These are phyloP conservation scores for Calephelis virginiensis DNA, from an alignment of 1,140 invertebrate species.

Conservation along the genomic window DNA sequence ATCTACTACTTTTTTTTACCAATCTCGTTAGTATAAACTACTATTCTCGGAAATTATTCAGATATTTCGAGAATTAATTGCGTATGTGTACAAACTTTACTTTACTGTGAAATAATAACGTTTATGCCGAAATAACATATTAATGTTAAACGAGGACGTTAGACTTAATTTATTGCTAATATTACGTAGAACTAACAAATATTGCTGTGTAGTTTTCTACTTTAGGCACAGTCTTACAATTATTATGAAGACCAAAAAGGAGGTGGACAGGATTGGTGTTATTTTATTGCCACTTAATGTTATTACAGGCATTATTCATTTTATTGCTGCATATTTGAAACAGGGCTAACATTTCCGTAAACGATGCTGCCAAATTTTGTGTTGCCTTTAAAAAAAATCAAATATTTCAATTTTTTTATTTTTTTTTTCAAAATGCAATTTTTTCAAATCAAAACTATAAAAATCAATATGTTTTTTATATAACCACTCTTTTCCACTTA, in stretches of 20 bases:
- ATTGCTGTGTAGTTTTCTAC: slow-evolving; percentile 5
- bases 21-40: too few relatives aligned
- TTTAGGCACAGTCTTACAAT: slow-evolving; percentile 10
- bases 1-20: not conserved
- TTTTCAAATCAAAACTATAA: too few relatives aligned
- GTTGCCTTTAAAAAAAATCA: not conserved
- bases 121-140: not conserved
- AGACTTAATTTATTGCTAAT: slow-evolving; percentile 6
- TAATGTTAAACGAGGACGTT: not conserved
- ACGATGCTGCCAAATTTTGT: not conserved
- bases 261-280: slow-evolving; percentile 9
- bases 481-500: too few relatives aligned
- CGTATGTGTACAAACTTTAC: not conserved
- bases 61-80: too few relatives aligned
- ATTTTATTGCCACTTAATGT: slow-evolving; percentile 1
- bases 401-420: too few relatives aligned
- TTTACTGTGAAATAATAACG: not conserved
- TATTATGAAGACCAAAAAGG: not conserved
- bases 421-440: too few relatives aligned
- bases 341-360: not conserved
- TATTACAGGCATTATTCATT: not conserved
- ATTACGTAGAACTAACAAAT: slow-evolving; percentile 9
- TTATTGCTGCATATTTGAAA: slow-evolving; percentile 2
- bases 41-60: too few relatives aligned
- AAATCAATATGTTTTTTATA: too few relatives aligned